Evolutionary conservation across 2,888 invertebrate species (phyloP), one percentile per base, ranked within the genome.

Genomic region (Drosophila acutilabella): DNA sequence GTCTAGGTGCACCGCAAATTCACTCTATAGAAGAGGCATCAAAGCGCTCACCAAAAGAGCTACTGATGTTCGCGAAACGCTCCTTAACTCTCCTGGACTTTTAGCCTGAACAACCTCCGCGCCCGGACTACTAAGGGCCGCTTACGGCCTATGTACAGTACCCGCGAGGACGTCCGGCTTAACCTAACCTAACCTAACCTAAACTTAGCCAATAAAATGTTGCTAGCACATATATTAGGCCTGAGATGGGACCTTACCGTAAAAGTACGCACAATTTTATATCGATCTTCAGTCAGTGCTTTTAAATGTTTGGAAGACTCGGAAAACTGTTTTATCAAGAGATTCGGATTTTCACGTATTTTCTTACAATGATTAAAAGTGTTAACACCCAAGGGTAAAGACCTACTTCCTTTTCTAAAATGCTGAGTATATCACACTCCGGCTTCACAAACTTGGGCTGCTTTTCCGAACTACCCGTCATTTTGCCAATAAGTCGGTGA

Each of bases 361-460:
- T 66, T 50, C 40, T 85, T 89, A 13, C 10, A n/a, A 38, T 1
- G 10, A 38, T 48, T 23, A 1, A n/a, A 8, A 30, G 30, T 30
- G 8, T 8, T 8, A 30, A 30, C 30, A 30, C 7, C 8, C 6
- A 2, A 2, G 8, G 7, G 4, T 13, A 13, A 7, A 14, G 45
- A 23, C 4, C 18, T 62, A 91, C 91, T 83, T 89, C 74, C 23
- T 77, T 85, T 53, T 90, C 89, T n/a, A 84, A 48, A 48, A 90
- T 66, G 64, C 92, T 92, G 0, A 90, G 67, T 3, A 90, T 88
- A 79, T 91, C 91, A 50, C 91, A 91, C 51, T 90, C 84, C 0
- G 85, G 53, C 16, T 84, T 82, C 20, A 74, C 69, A 13, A 38
- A 65, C 47, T 72, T 78, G 3, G 89, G 59, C 33, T 78, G 71